Evolutionary conservation across 2,113 vertebrate species (phyloP), one percentile per base, ranked within the genome.

Genomic region (Strix aluco): DNA sequence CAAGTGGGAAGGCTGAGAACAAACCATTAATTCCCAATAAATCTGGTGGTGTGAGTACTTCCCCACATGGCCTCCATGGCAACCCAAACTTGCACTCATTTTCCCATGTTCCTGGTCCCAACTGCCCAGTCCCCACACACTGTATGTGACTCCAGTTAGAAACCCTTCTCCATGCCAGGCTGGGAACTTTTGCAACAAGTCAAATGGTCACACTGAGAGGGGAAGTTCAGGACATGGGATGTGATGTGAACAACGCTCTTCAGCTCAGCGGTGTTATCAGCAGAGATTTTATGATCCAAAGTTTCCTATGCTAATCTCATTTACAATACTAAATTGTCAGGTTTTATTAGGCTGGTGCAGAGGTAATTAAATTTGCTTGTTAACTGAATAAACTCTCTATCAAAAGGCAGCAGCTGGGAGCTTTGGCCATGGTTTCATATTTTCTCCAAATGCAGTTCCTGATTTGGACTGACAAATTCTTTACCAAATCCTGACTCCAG

Each of bases 311-410:
- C 10, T 81, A 87, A 91, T 90, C 44, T 92, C 70, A 80, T 87
- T 80, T 94, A 57, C 58, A 87, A 29, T 77, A 46, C 17, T 36
- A 57, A 93, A 85, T 85, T 72, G 27, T 72, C 73, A 42, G 29
- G 19, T 90, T 90, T 95, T 90, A 88, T 91, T 95, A 93, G 70
- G 61, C 66, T 90, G 62, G 36, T 54, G 36, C 38, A 83, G 36
- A 90, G 30, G 66, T 88, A 77, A 95, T 88, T 93, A 72, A 63
- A 89, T 96, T 72, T 94, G 25, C 9, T 81, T 88, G 42, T 58
- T 91, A 78, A 86, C 36, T 73, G 65, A 78, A 78, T 14, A 65
- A 70, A 73, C 54, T 89, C 52, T 91, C 78, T 81, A n/a, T 69
- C 0, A 6, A 79, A 92, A 87, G n/a, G 46, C 0, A 0, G 52